phyloP scores from a whole-genome alignment of 1,140 invertebrate genomes.

The Pentalonia nigronervosa region DNA sequence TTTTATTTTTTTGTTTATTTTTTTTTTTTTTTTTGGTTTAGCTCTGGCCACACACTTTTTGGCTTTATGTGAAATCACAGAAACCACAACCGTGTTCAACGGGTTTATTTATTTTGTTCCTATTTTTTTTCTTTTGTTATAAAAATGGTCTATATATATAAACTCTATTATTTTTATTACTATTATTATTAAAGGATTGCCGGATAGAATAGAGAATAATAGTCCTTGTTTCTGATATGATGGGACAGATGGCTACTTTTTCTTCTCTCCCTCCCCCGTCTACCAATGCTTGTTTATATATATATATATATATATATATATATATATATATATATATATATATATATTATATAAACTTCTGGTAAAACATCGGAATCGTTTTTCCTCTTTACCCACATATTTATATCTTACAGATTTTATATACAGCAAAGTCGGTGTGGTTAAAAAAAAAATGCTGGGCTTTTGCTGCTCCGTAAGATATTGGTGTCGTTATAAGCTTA shows the following conservation, averaged over 20 bases:
- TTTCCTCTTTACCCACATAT: not conserved
- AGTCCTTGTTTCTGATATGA: conserved; percentile 42
- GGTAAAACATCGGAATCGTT: conserved; percentile 41
- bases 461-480: not conserved
- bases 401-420: not conserved
- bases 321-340: not conserved
- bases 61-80: not conserved
- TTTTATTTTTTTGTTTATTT: not conserved
- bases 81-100: not conserved
- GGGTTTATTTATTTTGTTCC: conserved; percentile 49
- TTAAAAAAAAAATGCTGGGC: not conserved
- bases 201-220: not conserved
- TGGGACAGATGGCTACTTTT: conserved; percentile 34
- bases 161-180: conserved; percentile 6
- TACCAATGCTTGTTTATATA: not conserved
- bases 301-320: not conserved
- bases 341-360: not conserved
- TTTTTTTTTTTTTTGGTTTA: not conserved
- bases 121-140: not conserved
- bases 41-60: not conserved
- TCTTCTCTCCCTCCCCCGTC: not conserved
- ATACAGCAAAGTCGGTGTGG: not conserved
- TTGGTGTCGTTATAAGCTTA: conserved; percentile 19
- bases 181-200: conserved; percentile 48
- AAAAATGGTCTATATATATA: conserved; percentile 11